Base-by-base conservation (phyloP, 2,797 vertebrate species). In the Eulemur coronatus region DNA sequence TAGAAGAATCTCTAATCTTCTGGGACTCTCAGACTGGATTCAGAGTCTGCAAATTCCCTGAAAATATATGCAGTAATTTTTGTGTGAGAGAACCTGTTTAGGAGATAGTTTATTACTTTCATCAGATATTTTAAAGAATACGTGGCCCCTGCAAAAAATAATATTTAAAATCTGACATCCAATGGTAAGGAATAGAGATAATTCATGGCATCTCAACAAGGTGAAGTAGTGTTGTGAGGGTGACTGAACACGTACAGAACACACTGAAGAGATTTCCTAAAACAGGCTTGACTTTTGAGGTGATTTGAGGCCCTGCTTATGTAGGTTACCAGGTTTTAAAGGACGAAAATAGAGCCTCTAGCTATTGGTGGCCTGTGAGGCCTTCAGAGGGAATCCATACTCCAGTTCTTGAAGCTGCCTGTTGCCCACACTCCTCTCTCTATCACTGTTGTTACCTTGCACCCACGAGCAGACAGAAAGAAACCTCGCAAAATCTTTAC, bases 1-100 rank as follows among this genome's bases (percentile, higher is more conserved):
- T 57, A 81, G 65, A 97, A 38, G 7, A 84, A 84, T 72, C 33
- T 30, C 22, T 65, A 75, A 80, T 89, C 4, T 79, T 95, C 26
- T 41, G 52, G 52, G n/a, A 17, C 43, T 89, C 14, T 94, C 8
- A 84, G n/a, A 41, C 59, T 93, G 7, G 17, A 84, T 79, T 79
- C 52, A 80, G 35, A 8, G 22, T 43, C 5, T 38, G 9, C 1
- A 92, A 84, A 69, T 80, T 61, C 26, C 5, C n/a, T 52, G 38
- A 84, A 96, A 88, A 69, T 52, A 1, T 35, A 76, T 88, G 28
- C 17, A 86, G 70, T 20, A 0, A 70, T 73, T 86, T 84, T 70
- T 75, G 18, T 48, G 5, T 67, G 35, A 93, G 15, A 12, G 6
- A 61, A 72, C 80, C 24, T 13, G 87, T 75, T 91, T 48, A 79